Evolutionary conservation across 1,140 invertebrate genomes (phyloP), one percentile per base, ranked within the genome.

Genomic region (Drosophila nigromelanica): DNA sequence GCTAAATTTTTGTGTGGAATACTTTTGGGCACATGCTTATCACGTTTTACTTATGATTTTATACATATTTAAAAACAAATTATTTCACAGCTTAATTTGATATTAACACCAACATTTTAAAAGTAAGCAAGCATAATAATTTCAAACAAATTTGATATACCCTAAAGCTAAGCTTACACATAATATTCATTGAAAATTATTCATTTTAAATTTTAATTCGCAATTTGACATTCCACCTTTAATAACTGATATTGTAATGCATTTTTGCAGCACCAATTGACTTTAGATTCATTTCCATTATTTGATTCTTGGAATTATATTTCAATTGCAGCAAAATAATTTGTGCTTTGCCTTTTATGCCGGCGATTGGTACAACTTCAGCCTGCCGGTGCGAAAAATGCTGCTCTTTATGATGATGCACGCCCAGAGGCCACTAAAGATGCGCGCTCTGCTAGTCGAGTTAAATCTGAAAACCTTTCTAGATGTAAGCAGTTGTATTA

Each of bases 381-480:
- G 70, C 0, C 1, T 78, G 14, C 43, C 63, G 1, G 50, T 90
- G 24, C 87, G 87, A 24, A 56, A 68, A 15, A 69, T 60, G 12
- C 51, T 90, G 45, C 77, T 75, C 39, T 73, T 87, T 48, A 70
- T 83, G 58, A 83, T 90, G 82, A 80, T 80, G 70, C 64, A 83
- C 39, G 66, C 87, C 37, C 80, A 79, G 50, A 39, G 72, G 24
- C 87, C 87, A 5, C 64, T 90, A 70, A 76, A 63, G 30, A 90
- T 90, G 67, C 71, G 74, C 7, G 87, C 87, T 7, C 37, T 90
- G 47, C 54, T 90, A 47, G 81, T 90, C 35, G 79, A 82, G 24
- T 39, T 90, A 48, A 80, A 90, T 75, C 74, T 90, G 40, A 67
- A 52, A 39, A 90, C 87, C 8, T 90, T 90, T 58, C 55, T 90